Evolutionary conservation across 2,797 vertebrate genomes (phyloP).

Genomic region (Anguilla pacifica): DNA sequence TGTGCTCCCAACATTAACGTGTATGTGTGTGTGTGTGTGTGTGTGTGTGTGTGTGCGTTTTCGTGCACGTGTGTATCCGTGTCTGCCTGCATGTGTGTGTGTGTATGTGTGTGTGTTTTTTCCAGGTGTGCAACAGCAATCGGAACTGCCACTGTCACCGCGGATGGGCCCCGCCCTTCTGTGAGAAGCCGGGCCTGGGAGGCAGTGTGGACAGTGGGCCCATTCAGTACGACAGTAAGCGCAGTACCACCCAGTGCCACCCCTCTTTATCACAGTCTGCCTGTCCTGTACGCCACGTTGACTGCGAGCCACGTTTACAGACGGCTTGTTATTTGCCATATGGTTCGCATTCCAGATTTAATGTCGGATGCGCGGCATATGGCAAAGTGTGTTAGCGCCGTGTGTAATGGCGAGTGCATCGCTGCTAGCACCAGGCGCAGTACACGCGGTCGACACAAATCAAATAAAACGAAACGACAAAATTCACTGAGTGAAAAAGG

Average conservation of each 20-base stretch:
- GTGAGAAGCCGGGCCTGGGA: conserved; percentile 82
- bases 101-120: background rate
- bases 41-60: background rate
- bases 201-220: conserved; percentile 95
- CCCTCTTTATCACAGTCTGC: background rate
- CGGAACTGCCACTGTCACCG: conserved; percentile 87
- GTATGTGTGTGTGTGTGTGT: conserved; percentile 17
- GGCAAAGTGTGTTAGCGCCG: background rate
- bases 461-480: background rate
- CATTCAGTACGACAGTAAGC: conserved; percentile 80
- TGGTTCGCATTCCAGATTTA: background rate
- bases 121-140: conserved; percentile 94
- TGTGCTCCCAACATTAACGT: background rate
- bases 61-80: background rate
- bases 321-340: background rate
- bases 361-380: background rate
- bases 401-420: background rate
- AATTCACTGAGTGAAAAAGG: background rate
- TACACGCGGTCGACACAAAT: background rate
- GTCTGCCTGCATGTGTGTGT: background rate
- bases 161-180: conserved; percentile 88
- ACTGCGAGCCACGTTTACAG: background rate
- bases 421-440: background rate
- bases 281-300: background rate
- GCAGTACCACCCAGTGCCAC: background rate